phyloP scores from a whole-genome alignment of 2,888 invertebrate genomes.

The Drosophila nr. perissopoda region DNA sequence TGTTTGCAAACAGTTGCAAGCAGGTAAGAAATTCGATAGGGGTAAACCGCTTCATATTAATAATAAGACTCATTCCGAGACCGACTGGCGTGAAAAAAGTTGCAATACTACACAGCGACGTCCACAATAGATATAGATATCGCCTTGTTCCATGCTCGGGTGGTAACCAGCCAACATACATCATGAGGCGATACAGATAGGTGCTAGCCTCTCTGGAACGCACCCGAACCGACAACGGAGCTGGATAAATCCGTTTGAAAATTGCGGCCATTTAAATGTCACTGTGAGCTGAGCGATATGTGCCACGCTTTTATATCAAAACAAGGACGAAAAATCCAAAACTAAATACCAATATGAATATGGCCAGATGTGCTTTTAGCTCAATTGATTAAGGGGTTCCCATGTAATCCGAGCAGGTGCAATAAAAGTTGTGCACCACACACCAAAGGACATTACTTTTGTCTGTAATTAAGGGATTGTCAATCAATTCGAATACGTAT shows the following conservation, averaged over 20 bases:
- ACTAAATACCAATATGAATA: background rate
- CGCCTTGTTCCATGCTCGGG: constrained; percentile 43
- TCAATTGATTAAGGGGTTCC: background rate
- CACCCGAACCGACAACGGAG: constrained; percentile 41
- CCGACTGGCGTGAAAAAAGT: constrained; percentile 49
- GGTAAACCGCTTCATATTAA: constrained; percentile 47
- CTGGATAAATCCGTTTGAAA: constrained; percentile 43
- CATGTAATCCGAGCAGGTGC: background rate
- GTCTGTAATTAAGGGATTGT: constrained; percentile 17
- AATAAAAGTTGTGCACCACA: background rate
- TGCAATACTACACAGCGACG: constrained; percentile 15
- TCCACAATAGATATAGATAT: constrained; percentile 45
- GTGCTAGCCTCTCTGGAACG: constrained; percentile 42
- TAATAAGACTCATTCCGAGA: constrained; percentile 45
- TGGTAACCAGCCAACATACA: constrained; percentile 43
- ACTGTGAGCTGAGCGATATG: background rate
- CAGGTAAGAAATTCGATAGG: constrained; percentile 50
- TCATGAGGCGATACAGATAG: constrained; percentile 46
- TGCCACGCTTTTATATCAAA: constrained; percentile 24
- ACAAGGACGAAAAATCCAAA: background rate
- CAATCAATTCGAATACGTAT: constrained; percentile 16
- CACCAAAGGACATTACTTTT: background rate
- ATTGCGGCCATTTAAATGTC: constrained; percentile 9
- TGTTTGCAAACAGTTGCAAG: constrained; percentile 48
- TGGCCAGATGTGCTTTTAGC: constrained; percentile 14